Conservation (phyloP, 2,113 vertebrate genomes). For the Cygnus buccinator region DNA sequence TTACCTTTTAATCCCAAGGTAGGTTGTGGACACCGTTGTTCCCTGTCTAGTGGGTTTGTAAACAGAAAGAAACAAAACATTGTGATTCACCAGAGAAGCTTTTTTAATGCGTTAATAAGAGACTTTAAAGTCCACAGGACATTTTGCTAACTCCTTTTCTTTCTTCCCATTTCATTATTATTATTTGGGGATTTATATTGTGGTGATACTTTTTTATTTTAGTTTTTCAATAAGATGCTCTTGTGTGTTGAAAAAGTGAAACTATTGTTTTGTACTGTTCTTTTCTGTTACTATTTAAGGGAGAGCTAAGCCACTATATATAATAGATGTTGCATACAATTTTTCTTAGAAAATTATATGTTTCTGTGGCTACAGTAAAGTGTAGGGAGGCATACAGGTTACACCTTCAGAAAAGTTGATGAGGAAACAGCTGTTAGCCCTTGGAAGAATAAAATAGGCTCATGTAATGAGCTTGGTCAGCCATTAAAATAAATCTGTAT, state of each 20-base stretch:
- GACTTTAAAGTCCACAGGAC: conserved; percentile 34
- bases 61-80: conserved; percentile 15
- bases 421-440: conserved; percentile 22
- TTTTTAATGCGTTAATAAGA: conserved; percentile 19
- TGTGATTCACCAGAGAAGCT: conserved; percentile 39
- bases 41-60: conserved; percentile 12
- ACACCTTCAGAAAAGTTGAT: conserved; percentile 10
- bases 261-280: conserved; percentile 68
- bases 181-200: conserved; percentile 69
- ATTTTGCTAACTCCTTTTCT: conserved; percentile 25
- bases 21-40: background rate
- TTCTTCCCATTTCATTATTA: conserved; percentile 47
- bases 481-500: background rate
- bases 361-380: conserved; percentile 50
- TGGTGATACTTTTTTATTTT: conserved; percentile 68
- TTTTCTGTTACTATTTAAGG: conserved; percentile 77
- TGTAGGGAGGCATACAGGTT: conserved; percentile 31
- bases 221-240: conserved; percentile 62
- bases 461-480: conserved; percentile 31
- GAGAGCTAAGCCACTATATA: conserved; percentile 71
- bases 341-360: conserved; percentile 45
- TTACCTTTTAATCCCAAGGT: background rate
- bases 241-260: conserved; percentile 53
- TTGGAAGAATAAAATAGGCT: conserved; percentile 18
- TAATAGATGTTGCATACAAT: conserved; percentile 51